A percentile compares a stretch with the other conserved stretches of the same genome.
These are phyloP conservation scores for Macrochelys suwanniensis DNA, from an alignment of 2,797 vertebrate species.

Conservation along the genomic window DNA sequence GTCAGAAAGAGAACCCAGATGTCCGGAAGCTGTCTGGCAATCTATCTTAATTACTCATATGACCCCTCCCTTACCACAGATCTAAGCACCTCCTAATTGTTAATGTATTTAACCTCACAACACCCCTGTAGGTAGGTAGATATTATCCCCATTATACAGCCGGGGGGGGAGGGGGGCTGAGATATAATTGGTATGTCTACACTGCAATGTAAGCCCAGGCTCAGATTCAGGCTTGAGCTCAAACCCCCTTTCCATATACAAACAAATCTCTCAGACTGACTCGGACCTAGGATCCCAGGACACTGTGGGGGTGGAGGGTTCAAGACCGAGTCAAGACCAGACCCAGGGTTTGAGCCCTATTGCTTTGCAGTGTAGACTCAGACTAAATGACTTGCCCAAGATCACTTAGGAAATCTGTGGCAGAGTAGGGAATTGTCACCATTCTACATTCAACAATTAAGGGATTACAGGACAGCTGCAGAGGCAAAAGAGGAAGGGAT, in stretches of 20 bases:
- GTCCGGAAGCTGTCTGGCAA: not conserved
- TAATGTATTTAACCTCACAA: not conserved
- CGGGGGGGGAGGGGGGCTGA: not conserved
- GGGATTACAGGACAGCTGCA: not conserved
- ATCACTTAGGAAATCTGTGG: not conserved
- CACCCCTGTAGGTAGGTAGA: not conserved
- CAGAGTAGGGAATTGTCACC: not conserved
- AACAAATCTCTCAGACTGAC: not conserved
- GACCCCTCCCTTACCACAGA: not conserved
- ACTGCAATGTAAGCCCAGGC: not conserved
- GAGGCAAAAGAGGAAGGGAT: not conserved
- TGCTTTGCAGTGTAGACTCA: not conserved
- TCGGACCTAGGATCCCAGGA: not conserved
- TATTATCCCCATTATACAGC: not conserved
- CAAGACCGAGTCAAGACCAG: not conserved
- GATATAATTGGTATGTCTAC: not conserved
- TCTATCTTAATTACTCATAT: not conserved
- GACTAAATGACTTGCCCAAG: not conserved
- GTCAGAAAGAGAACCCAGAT: not conserved
- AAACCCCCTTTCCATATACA: not conserved
- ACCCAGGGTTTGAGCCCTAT: not conserved
- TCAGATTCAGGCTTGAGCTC: not conserved
- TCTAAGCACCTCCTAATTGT: not conserved
- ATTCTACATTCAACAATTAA: not conserved
- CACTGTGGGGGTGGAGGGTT: not conserved